Evolutionary conservation across 2,797 vertebrate genomes (phyloP).

Genomic region (Numenius phaeopus): DNA sequence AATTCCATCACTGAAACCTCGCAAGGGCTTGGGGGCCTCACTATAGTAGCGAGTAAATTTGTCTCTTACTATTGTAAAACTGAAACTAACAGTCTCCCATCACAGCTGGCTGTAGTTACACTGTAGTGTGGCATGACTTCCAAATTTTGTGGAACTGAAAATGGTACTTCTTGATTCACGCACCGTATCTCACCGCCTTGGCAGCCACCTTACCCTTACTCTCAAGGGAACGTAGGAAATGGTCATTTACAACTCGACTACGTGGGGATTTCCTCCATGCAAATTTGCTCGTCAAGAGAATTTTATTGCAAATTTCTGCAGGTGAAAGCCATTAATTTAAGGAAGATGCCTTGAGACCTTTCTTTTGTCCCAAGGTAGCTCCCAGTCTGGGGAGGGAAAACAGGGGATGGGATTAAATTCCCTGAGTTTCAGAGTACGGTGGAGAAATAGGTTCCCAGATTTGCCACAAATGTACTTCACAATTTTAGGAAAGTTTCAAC

Average conservation of each 20-base stretch:
- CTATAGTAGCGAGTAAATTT: not conserved
- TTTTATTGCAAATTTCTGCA: not conserved
- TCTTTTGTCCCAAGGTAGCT: not conserved
- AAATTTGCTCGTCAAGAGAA: not conserved
- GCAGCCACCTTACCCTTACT: not conserved
- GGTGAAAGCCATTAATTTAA: not conserved
- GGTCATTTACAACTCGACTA: not conserved
- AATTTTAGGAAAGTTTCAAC: not conserved
- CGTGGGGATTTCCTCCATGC: not conserved
- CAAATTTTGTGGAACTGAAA: conserved; percentile 39
- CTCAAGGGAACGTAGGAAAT: not conserved
- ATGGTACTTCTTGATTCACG: not conserved
- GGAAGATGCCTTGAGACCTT: not conserved
- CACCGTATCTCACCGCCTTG: not conserved
- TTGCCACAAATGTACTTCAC: not conserved
- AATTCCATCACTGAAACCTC: not conserved
- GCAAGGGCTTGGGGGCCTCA: not conserved
- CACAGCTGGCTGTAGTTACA: not conserved
- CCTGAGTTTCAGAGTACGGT: rapidly evolving
- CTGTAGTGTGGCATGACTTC: not conserved
- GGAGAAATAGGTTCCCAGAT: not conserved
- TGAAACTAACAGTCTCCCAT: not conserved
- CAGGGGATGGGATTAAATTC: not conserved
- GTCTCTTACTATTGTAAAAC: not conserved
- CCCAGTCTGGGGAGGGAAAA: not conserved